Evolutionary conservation across 2,888 invertebrate species (phyloP), one percentile per base, ranked within the genome.

Genomic region (Neoascia interrupta): DNA sequence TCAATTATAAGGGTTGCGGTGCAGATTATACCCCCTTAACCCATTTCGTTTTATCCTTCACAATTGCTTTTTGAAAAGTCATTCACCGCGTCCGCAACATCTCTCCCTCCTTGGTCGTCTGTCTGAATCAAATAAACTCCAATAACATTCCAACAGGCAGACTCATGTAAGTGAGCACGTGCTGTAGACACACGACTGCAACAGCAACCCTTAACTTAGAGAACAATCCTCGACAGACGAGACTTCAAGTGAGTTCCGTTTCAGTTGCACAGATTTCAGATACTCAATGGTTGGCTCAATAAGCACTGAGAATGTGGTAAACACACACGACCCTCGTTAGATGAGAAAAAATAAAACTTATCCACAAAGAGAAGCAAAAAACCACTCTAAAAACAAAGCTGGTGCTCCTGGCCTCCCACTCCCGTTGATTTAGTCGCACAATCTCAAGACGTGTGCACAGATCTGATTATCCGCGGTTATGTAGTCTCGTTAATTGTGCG

Each of bases 141-240:
- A 21, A 53, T 31, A 26, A n/a, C 34, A 66, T 76, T 72, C 72
- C 76, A 76, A 76, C 76, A 66, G 75, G 70, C 70, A 70, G 75
- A 26, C 43, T 64, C n/a, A n/a, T n/a, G n/a, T 41, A 36, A 73
- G 53, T 60, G 60, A 74, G 72, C 76, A 76, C 76, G 76, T 76
- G 76, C 64, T 70, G n/a, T n/a, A 39, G 43, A 70, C 56, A 58
- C 51, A 51, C 43, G 43, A 56, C 54, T 13, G 2, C n/a, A 41
- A 53, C 11, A 37, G 26, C 53, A 70, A 54, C 70, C 72, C 76
- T 70, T 58, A 58, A 21, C 26, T 56, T 11, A 21, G 13, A 49
- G 43, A 56, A 21, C 43, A 61, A 36, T 43, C 53, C 28, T 41
- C 31, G 3, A 28, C 15, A 26, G 58, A 43, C 58, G n/a, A n/a